Evolutionary conservation across 2,113 vertebrate genomes (phyloP).

Genomic region (Setophaga coronata): DNA sequence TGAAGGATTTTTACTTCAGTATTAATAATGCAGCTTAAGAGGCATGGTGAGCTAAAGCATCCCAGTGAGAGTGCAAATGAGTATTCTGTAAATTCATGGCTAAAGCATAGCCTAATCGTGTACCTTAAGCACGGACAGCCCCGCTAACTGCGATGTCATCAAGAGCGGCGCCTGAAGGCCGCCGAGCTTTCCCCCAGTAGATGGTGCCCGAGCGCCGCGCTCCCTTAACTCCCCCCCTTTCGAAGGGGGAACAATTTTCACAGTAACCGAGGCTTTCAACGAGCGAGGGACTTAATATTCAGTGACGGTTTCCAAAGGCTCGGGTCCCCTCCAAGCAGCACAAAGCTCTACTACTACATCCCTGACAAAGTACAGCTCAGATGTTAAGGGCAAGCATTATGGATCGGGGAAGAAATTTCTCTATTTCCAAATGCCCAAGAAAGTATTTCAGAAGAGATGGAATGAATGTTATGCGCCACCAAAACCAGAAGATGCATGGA

Average conservation of each 20-base stretch:
- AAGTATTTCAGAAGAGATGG: not conserved
- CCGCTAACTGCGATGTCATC: not conserved
- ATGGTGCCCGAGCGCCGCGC: slow-evolving; percentile 61
- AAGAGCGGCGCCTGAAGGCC: not conserved
- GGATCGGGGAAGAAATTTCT: not conserved
- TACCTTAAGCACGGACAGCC: not conserved
- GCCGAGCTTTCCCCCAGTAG: slow-evolving; percentile 53
- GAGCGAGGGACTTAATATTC: not conserved
- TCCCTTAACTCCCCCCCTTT: not conserved
- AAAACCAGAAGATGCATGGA: not conserved
- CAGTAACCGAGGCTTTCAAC: not conserved
- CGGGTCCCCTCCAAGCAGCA: not conserved
- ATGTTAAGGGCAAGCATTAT: not conserved
- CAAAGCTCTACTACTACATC: not conserved
- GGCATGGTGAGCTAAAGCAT: not conserved
- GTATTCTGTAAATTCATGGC: not conserved
- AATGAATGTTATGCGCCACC: not conserved
- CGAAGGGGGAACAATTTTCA: not conserved
- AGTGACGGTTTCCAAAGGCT: not conserved
- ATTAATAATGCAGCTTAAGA: not conserved
- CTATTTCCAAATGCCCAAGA: not conserved
- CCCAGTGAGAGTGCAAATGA: not conserved
- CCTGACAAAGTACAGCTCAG: not conserved
- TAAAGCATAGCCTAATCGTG: not conserved
- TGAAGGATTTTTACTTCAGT: not conserved